Base-by-base conservation (phyloP, 2,797 vertebrate species). In the Scleropages formosus region DNA sequence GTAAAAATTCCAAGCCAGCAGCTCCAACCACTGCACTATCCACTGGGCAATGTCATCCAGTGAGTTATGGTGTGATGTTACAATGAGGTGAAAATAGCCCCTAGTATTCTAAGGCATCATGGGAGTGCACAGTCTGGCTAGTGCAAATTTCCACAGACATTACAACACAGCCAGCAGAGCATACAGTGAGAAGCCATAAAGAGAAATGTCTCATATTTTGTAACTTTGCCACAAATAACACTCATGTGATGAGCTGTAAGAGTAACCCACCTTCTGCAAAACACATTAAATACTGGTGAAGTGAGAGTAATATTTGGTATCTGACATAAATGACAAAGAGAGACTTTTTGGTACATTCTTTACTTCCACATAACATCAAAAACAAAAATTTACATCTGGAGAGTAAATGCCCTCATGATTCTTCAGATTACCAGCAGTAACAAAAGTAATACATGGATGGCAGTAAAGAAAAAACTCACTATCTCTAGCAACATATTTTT, bases 171-270 rank as follows among this genome's bases (percentile, higher is more conserved):
- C 59, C 59, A 61, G n/a, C 71, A 73, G 6, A 39, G 39, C 59
- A 71, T 62, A 71, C 51, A 62, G 61, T 11, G 27, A 62, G 58
- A 31, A 15, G 59, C 26, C 24, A 24, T 18, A 16, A 53, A 39
- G 26, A 66, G 73, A 51, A 62, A 78, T 63, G 61, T 69, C 72
- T 61, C 20, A 18, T 22, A 13, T 78, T 72, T 74, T 62, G 72
- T 4, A 78, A 77, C 26, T 56, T 27, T 24, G 39, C 31, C 27
- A 13, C 11, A 18, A 9, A 15, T n/a, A 47, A 4, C 24, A 75
- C 20, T 27, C 26, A 59, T 49, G 39, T 66, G 49, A 4, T 8
- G 18, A 62, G 44, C 10, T 47, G 31, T 9, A 60, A 69, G 67
- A 44, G 47, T 12, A 74, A 75, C 24, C 13, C n/a, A 66, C 11